phyloP scores from a whole-genome alignment of 2,888 invertebrate species.

The Drosophila meridiana region DNA sequence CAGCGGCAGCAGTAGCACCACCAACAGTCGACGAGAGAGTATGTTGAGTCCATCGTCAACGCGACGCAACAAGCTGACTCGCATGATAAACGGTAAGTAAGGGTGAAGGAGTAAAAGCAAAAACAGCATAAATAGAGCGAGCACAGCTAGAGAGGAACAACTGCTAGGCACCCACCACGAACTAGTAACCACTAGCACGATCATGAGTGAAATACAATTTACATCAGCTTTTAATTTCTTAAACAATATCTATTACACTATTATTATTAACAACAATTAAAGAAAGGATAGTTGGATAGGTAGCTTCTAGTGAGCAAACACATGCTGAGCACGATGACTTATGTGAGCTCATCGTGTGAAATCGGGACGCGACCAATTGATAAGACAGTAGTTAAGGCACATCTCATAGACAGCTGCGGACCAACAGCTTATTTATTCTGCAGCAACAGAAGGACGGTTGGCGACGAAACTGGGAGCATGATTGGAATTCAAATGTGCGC shows the following conservation, averaged over 20 bases:
- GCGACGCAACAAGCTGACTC: constrained; percentile 90
- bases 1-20: constrained; percentile 55
- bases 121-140: not conserved
- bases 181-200: not conserved
- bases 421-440: constrained; percentile 60
- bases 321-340: no score
- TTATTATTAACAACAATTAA: not conserved
- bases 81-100: constrained; percentile 90
- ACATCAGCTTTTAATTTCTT: no score
- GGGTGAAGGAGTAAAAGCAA: not conserved
- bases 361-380: constrained; percentile 24
- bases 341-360: no score
- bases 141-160: not conserved
- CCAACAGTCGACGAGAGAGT: constrained; percentile 86
- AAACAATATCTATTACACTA: not conserved
- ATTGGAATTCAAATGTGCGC: constrained; percentile 71
- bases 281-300: no score
- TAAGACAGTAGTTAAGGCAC: constrained; percentile 15
- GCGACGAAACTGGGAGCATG: constrained; percentile 33
- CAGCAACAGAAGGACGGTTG: constrained; percentile 23
- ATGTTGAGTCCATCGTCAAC: constrained; percentile 91
- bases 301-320: no score
- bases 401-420: not conserved
- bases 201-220: not conserved
- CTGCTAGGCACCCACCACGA: not conserved